Percentiles rank a stretch among this genome's conserved stretches.
phyloP scores from a whole-genome alignment of 2,113 vertebrate species.

The Chaetodon trifascialis region DNA sequence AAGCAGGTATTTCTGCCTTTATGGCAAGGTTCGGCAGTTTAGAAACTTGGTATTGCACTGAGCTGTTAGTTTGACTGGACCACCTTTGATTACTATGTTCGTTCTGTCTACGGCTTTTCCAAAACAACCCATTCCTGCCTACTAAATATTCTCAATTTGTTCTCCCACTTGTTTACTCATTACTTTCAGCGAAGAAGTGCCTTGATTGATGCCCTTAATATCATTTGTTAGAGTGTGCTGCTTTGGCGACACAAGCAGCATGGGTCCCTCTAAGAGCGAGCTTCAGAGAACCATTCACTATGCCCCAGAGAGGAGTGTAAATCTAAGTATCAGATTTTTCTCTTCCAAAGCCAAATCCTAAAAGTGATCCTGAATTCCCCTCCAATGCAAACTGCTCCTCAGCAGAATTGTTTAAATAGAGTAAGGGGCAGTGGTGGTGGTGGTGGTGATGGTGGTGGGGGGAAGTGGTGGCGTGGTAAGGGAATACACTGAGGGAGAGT shows the following conservation, averaged over 20 bases:
- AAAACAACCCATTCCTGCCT: constrained; percentile 55
- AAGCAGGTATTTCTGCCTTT: constrained; percentile 29
- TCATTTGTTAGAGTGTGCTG: constrained; percentile 73
- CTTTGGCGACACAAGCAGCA: constrained; percentile 68
- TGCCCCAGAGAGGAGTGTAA: constrained; percentile 78
- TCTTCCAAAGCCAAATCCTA: constrained; percentile 75
- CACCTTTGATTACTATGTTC: constrained; percentile 35
- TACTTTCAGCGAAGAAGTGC: constrained; percentile 68
- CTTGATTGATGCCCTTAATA: constrained; percentile 83
- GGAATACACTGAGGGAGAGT: constrained; percentile 69
- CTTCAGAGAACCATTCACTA: constrained; percentile 75
- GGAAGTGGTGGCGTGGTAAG: constrained; percentile 30
- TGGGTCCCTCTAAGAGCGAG: constrained; percentile 75
- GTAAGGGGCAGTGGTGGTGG: constrained; percentile 42
- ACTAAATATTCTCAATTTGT: constrained; percentile 75
- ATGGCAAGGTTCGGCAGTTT: constrained; percentile 37
- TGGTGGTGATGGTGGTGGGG: constrained; percentile 6
- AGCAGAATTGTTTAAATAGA: constrained; percentile 67
- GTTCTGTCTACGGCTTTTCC: constrained; percentile 37
- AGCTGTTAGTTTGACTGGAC: constrained; percentile 37
- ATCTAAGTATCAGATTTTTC: constrained; percentile 82
- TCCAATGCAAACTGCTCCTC: constrained; percentile 62
- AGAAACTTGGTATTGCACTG: constrained; percentile 21
- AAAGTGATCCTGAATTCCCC: constrained; percentile 72
- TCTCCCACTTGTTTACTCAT: constrained; percentile 75